Conservation (phyloP, 2,113 vertebrate species). For the Mesocricetus auratus region DNA sequence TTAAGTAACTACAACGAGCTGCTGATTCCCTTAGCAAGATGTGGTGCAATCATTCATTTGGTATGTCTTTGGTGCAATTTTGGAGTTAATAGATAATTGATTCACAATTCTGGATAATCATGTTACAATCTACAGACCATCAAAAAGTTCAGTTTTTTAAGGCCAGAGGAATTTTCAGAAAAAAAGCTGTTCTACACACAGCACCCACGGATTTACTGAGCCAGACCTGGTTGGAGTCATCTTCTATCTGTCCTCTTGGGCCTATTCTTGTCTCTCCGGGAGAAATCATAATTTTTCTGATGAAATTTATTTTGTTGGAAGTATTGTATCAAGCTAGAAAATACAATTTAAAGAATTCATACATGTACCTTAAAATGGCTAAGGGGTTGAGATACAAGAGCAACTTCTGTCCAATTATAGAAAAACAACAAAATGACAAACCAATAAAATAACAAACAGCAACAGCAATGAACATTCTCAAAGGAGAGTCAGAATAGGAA, state of each 20-base stretch:
- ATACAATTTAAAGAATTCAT: constrained; percentile 6
- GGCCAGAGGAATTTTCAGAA: not conserved
- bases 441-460: not conserved
- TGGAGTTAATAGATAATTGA: not conserved
- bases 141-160: not conserved
- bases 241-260: not conserved
- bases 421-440: not conserved
- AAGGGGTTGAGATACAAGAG: not conserved
- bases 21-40: not conserved
- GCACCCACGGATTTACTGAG: not conserved
- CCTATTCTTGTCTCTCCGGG: not conserved
- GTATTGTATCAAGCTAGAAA: not conserved
- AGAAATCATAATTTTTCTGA: not conserved
- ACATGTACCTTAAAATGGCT: not conserved
- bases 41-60: not conserved
- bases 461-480: not conserved
- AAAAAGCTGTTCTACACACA: not conserved
- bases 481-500: not conserved
- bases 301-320: not conserved
- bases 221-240: not conserved
- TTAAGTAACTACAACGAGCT: not conserved
- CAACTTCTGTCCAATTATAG: not conserved
- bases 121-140: not conserved
- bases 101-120: not conserved
- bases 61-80: not conserved